These are phyloP conservation scores for Candoia aspera DNA, from an alignment of 2,113 vertebrate genomes.

Conservation along the genomic window DNA sequence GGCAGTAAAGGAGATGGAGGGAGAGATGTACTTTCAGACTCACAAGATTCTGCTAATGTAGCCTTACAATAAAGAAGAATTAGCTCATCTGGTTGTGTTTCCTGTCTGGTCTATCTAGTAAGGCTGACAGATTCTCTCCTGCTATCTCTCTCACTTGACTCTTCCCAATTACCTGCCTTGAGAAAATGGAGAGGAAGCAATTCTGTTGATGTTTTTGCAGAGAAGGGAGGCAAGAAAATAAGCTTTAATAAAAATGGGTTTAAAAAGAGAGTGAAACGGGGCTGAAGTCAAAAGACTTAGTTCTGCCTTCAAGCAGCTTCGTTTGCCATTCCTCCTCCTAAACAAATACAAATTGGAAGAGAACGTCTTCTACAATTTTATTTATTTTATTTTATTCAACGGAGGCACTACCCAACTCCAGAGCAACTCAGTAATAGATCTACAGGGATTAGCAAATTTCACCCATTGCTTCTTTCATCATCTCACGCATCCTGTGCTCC, in stretches of 20 bases:
- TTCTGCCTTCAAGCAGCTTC: constrained; percentile 44
- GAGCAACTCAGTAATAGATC: background rate
- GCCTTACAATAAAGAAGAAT: too few species aligned
- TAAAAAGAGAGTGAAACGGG: constrained; percentile 31
- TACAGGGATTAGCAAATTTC: background rate
- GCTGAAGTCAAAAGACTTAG: constrained; percentile 13
- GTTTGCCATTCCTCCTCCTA: constrained; percentile 24
- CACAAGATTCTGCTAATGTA: too few species aligned
- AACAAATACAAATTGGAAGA: constrained; percentile 22
- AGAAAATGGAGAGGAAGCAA: constrained; percentile 27
- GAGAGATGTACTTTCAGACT: too few species aligned
- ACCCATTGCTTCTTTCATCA: background rate
- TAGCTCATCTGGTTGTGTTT: too few species aligned
- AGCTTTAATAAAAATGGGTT: constrained; percentile 56
- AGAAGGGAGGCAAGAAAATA: constrained; percentile 43
- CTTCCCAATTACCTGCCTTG: constrained; percentile 33
- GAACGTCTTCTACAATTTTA: constrained; percentile 14
- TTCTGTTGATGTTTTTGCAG: constrained; percentile 45
- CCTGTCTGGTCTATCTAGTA: too few species aligned
- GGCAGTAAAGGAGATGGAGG: too few species aligned
- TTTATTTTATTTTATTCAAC: too few species aligned
- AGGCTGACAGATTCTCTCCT: background rate
- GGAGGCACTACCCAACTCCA: too few species aligned
- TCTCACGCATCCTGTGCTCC: too few species aligned
- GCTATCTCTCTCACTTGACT: background rate